Evolutionary conservation across 2,113 vertebrate species (phyloP), one percentile per base, ranked within the genome.

Genomic region (Stomatorhinus ivindoensis): DNA sequence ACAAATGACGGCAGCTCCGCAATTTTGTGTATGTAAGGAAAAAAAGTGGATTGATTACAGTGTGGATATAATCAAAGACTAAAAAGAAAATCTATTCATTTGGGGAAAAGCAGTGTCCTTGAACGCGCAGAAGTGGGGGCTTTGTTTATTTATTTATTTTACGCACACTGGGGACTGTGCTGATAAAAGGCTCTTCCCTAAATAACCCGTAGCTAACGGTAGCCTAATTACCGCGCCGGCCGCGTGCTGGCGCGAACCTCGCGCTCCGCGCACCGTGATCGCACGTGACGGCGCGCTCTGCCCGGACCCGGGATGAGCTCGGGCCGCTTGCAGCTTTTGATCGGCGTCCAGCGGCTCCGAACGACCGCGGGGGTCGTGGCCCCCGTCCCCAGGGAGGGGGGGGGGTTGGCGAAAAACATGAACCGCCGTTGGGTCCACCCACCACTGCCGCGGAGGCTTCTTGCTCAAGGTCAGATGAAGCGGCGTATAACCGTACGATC

Each of bases 181-280:
- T 93, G 95, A 95, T 96, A 94, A 95, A 95, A 96, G 94, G 94
- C 95, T 94, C 95, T 96, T 95, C 95, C 95, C 94, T 94, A 95
- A 96, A 95, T 95, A 96, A 95, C 95, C 95, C 93, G 92, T 95
- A 95, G 95, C 95, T 94, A 95, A 95, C 95, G 94, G 94, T 95
- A 95, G 93, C 94, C 95, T 96, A 94, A 96, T 96, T 96, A 96
- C 94, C 94, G 96, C 96, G 94, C 95, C 92, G 94, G 93, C 94
- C 95, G 92, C 94, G 94, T 94, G 94, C 94, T 95, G 94, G 96
- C 96, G 94, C 95, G 93, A 94, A 93, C 94, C 94, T 92, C 94
- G 94, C 94, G 94, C 95, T 95, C 95, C 94, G 94, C 95, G 94
- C 95, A 95, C 21, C 96, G 95, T 96, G 95, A 96, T 96, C 95